Evolutionary conservation across 1,140 invertebrate species (phyloP).

Genomic region (Sycophaga agraensis): DNA sequence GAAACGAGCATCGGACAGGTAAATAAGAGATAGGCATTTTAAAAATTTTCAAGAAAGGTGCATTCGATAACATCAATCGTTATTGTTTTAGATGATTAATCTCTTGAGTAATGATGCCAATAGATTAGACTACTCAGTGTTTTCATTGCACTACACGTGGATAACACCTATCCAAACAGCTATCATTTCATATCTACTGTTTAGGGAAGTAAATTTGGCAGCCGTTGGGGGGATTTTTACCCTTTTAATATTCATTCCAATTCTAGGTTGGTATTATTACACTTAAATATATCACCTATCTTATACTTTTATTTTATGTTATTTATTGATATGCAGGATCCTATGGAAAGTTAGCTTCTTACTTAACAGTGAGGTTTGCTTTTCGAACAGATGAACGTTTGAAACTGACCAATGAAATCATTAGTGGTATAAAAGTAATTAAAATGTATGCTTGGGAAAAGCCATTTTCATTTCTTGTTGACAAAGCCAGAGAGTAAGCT

Average conservation of each 20-base stretch:
- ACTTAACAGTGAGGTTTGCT: conserved; percentile 67
- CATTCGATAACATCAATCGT: neutral
- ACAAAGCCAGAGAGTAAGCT: conserved; percentile 57
- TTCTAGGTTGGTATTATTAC: conserved; percentile 66
- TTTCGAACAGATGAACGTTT: conserved; percentile 79
- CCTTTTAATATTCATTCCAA: conserved; percentile 78
- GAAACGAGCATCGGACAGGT: conserved; percentile 49
- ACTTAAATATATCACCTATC: neutral
- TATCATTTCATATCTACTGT: conserved; percentile 77
- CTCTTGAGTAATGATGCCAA: conserved; percentile 87
- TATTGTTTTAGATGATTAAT: conserved; percentile 84
- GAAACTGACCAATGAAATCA: conserved; percentile 84
- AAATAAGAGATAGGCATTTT: no score
- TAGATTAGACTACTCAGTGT: conserved; percentile 68
- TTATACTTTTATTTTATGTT: neutral
- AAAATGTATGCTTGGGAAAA: conserved; percentile 90
- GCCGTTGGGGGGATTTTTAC: conserved; percentile 77
- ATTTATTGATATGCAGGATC: conserved; percentile 55
- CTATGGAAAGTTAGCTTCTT: conserved; percentile 69
- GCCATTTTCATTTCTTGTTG: conserved; percentile 69
- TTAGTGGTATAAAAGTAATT: conserved; percentile 83
- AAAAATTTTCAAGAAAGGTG: neutral
- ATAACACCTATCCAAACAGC: conserved; percentile 79
- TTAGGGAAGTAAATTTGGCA: conserved; percentile 69
- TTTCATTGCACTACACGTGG: conserved; percentile 76